phyloP scores from a whole-genome alignment of 2,888 invertebrate species.

The Meghimatium bilineatum region DNA sequence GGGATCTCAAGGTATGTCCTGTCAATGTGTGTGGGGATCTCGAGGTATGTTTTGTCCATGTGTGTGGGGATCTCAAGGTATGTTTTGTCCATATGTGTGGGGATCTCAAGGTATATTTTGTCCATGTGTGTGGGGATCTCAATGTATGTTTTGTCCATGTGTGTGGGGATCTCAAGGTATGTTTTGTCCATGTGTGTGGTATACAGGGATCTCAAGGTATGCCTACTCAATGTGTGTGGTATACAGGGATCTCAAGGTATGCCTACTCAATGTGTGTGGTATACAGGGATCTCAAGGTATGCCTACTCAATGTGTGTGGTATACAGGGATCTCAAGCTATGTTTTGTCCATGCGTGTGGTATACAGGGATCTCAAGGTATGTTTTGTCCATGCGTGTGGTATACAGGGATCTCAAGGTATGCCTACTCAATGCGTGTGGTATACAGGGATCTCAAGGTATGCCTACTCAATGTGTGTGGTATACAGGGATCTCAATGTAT shows the following conservation, averaged over 20 bases:
- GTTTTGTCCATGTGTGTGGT: not conserved
- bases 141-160: not conserved
- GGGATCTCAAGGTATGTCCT: not conserved
- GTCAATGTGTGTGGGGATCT: too few relatives aligned
- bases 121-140: not conserved
- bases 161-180: not conserved
- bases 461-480: too few relatives aligned
- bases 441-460: too few relatives aligned
- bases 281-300: too few relatives aligned
- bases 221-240: not conserved
- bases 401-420: not conserved
- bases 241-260: not conserved
- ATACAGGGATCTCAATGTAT: not conserved
- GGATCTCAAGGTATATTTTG: not conserved
- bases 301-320: too few relatives aligned
- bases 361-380: not conserved
- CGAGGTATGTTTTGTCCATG: not conserved
- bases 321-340: too few relatives aligned
- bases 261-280: not conserved
- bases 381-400: not conserved
- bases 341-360: not conserved
- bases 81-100: not conserved
- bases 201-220: not conserved
- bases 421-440: not conserved
- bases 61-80: not conserved